Conservation (phyloP, 2,113 vertebrate species). For the Rhynchomys soricoides region DNA sequence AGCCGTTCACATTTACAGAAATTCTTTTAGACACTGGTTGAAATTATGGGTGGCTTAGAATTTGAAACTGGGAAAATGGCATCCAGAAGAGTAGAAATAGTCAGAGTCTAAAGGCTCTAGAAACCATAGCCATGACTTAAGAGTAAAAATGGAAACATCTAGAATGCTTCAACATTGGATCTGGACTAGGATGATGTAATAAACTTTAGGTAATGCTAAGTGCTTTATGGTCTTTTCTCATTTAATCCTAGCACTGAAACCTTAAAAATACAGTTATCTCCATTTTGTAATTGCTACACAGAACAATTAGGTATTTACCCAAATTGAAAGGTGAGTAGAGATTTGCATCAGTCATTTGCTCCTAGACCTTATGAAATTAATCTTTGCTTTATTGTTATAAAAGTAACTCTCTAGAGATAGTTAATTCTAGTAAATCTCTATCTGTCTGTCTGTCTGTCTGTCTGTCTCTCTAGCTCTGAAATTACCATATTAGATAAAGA, state of each 20-base stretch:
- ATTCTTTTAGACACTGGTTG: conserved; percentile 17
- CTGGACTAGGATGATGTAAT: background rate
- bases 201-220: background rate
- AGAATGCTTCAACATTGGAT: background rate
- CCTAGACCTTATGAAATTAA: background rate
- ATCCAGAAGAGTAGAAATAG: conserved; percentile 1
- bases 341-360: conserved; percentile 14
- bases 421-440: background rate
- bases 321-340: conserved; percentile 5
- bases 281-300: background rate
- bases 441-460: background rate
- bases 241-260: background rate
- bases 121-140: conserved; percentile 29
- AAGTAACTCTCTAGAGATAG: background rate
- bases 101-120: conserved; percentile 11
- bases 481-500: background rate
- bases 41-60: conserved; percentile 19
- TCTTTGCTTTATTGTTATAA: background rate
- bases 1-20: conserved; percentile 37
- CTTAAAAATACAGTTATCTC: background rate
- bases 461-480: background rate
- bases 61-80: background rate
- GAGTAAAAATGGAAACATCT: background rate
- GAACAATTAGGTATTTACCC: background rate
- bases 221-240: background rate